Conservation (phyloP, 2,888 invertebrate genomes). For the Parnassius smintheus region DNA sequence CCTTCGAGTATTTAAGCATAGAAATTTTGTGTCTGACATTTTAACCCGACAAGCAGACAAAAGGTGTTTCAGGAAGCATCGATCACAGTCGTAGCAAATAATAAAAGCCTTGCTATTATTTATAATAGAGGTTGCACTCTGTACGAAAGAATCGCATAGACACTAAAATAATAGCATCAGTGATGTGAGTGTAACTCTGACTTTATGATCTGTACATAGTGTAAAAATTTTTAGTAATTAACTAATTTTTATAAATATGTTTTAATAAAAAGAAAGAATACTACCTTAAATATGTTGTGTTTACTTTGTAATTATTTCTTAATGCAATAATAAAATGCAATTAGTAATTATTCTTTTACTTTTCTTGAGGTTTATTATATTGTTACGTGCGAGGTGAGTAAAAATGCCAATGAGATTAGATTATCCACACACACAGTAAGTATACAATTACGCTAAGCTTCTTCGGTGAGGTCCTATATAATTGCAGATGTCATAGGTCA, state of each 20-base stretch:
- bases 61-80: slow-evolving; percentile 94
- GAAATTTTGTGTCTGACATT: slow-evolving; percentile 93
- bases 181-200: slow-evolving; percentile 35
- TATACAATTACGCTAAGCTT: too few species aligned
- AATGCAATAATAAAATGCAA: slow-evolving; percentile 44
- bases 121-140: background rate
- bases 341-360: background rate
- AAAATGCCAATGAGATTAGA: too few species aligned
- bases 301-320: slow-evolving; percentile 54
- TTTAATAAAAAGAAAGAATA: slow-evolving; percentile 47
- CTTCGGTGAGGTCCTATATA: too few species aligned
- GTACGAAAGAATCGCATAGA: slow-evolving; percentile 5
- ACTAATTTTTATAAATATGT: slow-evolving; percentile 27
- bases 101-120: slow-evolving; percentile 31
- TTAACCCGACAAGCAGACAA: slow-evolving; percentile 95
- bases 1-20: slow-evolving; percentile 94
- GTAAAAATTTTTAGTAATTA: slow-evolving; percentile 24
- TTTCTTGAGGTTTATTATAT: too few species aligned
- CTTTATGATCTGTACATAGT: slow-evolving; percentile 23
- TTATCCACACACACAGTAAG: too few species aligned
- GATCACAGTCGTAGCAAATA: slow-evolving; percentile 82
- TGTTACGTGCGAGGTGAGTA: too few species aligned
- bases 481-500: too few species aligned
- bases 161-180: background rate
- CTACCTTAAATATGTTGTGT: slow-evolving; percentile 60